Base-by-base conservation (phyloP, 2,888 invertebrate genomes). In the Osmoderma eremita region DNA sequence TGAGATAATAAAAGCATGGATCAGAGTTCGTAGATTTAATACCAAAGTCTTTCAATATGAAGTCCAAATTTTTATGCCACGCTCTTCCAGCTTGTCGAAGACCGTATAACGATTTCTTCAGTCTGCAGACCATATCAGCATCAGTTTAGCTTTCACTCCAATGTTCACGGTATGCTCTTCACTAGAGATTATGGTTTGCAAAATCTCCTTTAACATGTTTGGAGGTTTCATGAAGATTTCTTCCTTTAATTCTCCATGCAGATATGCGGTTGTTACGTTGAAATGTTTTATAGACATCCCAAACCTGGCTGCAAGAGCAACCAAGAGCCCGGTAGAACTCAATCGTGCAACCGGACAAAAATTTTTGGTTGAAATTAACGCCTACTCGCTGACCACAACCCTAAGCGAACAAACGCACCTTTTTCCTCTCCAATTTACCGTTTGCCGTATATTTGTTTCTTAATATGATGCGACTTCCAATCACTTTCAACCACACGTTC, bases 31-130 rank as follows among this genome's bases (percentile, higher is more conserved):
- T 66, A n/a, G 69, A 67, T 49, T 65, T 61, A 13, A 69, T n/a
- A 45, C 65, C 71, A 30, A 74, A 61, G 39, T 68, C 13, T 61
- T 63, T 61, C 30, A 75, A 49, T 8, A 42, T 64, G 17, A 41
- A 49, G 45, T 71, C 62, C 18, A 73, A 54, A 49, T 71, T 73
- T 0, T 20, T 17, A 50, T 75, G 51, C 72, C 73, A 74, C 30
- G 68, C 69, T 24, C 30, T 58, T 18, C 73, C 70, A 6, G 73
- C 68, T 56, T 74, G 70, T 13, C 69, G 63, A 18, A 74, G 65
- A 24, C 74, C 74, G 51, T 74, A 75, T 20, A 49, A 22, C n/a
- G n/a, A n/a, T n/a, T n/a, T n/a, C n/a, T n/a, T n/a, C n/a, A n/a
- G n/a, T n/a, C n/a, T n/a, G n/a, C n/a, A n/a, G n/a, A n/a, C n/a